Conservation (phyloP, 2,888 invertebrate genomes). For the Cheilosia scutellata region DNA sequence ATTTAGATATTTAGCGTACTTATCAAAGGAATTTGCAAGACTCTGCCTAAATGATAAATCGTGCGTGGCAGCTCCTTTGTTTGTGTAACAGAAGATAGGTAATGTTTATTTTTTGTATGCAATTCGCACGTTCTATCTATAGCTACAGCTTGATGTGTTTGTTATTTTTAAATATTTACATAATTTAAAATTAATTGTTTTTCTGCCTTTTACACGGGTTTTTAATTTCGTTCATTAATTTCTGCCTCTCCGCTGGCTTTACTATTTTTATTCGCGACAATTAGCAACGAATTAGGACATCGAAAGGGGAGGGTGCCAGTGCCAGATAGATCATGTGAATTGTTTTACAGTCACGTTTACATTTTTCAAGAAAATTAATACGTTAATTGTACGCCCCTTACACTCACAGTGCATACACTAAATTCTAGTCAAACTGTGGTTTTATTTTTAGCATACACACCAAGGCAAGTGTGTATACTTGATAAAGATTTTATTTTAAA, state of each 20-base stretch:
- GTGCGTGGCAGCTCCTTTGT: constrained; percentile 24
- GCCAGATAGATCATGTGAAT: too few species aligned
- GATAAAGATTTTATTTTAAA: constrained; percentile 2
- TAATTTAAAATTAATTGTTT: constrained; percentile 48
- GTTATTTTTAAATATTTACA: constrained; percentile 41
- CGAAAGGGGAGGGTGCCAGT: not conserved
- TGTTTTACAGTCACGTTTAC: constrained; percentile 23
- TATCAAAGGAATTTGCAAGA: constrained; percentile 13
- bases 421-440: not conserved
- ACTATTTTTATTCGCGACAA: not conserved
- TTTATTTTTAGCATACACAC: too few species aligned
- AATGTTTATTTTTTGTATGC: not conserved
- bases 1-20: constrained; percentile 40
- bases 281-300: not conserved
- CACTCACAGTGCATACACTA: not conserved
- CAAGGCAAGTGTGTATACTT: constrained; percentile 1
- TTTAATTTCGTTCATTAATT: constrained; percentile 30
- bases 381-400: too few species aligned
- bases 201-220: constrained; percentile 22
- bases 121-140: constrained; percentile 15
- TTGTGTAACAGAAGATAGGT: constrained; percentile 5
- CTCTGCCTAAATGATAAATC: constrained; percentile 35
- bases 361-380: not conserved
- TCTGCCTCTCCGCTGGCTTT: not conserved
- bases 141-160: not conserved